Evolutionary conservation across 1,140 invertebrate species (phyloP).

Genomic region (Gryllus bimaculatus): DNA sequence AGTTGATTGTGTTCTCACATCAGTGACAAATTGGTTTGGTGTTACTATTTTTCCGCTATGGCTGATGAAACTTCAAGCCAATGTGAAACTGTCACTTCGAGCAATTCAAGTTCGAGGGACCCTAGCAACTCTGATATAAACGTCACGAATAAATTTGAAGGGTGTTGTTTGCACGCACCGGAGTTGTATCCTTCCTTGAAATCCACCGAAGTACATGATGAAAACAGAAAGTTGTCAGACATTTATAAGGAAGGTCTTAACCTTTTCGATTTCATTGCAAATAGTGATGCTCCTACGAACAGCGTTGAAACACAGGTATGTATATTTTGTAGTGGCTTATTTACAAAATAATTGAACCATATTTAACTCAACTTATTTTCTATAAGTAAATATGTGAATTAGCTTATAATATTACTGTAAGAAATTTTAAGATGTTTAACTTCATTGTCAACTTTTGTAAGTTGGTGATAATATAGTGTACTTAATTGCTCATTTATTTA

Average conservation of each 20-base stretch:
- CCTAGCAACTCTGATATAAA: no score
- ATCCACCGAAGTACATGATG: background rate
- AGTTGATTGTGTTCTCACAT: no score
- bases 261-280: background rate
- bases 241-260: constrained; percentile 16
- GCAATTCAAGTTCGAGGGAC: no score
- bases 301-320: constrained; percentile 12
- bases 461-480: background rate
- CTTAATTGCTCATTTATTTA: background rate
- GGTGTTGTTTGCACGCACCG: background rate
- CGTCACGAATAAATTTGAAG: background rate
- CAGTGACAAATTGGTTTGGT: no score
- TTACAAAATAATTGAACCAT: background rate
- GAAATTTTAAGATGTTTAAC: background rate
- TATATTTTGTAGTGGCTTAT: background rate
- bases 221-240: constrained; percentile 7
- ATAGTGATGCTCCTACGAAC: constrained; percentile 13
- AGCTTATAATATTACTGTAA: background rate
- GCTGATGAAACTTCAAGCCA: no score
- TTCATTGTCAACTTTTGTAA: background rate
- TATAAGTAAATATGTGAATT: background rate
- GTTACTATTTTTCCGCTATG: no score
- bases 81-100: no score
- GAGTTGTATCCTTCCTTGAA: background rate
- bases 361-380: background rate